phyloP scores from a whole-genome alignment of 2,888 invertebrate species.

The Osedax frankpressi region DNA sequence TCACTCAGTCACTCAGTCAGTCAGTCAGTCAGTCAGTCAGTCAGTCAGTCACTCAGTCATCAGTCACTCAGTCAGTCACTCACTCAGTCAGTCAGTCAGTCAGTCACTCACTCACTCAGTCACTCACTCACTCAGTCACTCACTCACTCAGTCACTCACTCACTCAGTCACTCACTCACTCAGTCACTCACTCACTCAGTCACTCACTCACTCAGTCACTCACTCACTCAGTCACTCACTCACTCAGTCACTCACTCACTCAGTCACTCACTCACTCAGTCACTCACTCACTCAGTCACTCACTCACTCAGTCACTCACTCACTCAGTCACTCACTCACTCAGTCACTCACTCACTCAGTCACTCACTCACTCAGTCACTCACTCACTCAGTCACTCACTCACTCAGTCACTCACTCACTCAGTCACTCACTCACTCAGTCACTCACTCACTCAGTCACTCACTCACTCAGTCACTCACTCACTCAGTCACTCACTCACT shows the following conservation, averaged over 20 bases:
- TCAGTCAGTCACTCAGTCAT: neutral
- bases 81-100: neutral
- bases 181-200: neutral
- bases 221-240: conserved; percentile 15
- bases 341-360: neutral
- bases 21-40: conserved; percentile 18
- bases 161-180: neutral
- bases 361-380: conserved; percentile 10
- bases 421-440: neutral
- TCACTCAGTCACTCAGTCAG: conserved; percentile 21
- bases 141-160: neutral
- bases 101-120: neutral
- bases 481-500: neutral
- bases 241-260: conserved; percentile 5
- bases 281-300: conserved; percentile 13
- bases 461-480: neutral
- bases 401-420: neutral
- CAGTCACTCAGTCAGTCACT: too few relatives aligned
- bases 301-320: conserved; percentile 16
- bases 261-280: conserved; percentile 9
- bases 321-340: neutral
- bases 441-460: conserved; percentile 22
- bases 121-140: conserved; percentile 2
- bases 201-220: neutral
- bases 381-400: neutral